phyloP scores from a whole-genome alignment of 2,888 invertebrate genomes.

The Acleris holmiana region DNA sequence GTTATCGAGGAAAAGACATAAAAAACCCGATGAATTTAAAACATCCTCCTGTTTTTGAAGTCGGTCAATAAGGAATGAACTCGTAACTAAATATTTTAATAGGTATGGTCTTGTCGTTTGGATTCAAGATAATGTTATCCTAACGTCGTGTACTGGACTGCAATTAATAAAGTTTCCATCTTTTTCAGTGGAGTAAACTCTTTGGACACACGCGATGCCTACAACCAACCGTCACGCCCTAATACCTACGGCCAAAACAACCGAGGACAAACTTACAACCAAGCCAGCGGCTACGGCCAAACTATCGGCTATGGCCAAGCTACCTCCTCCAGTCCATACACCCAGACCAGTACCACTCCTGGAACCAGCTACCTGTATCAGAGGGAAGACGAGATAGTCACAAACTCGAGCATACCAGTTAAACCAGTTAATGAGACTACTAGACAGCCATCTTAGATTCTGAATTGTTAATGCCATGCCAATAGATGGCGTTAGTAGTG shows the following conservation, averaged over 20 bases:
- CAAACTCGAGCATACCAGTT: conserved; percentile 54
- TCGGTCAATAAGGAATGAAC: too few relatives aligned
- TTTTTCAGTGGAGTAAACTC: conserved; percentile 58
- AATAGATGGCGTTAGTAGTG: too few relatives aligned
- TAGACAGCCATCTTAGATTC: conserved; percentile 56
- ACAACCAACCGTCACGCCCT: conserved; percentile 41
- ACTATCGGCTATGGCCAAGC: conserved; percentile 43
- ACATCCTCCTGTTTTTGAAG: too few relatives aligned
- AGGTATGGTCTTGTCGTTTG: too few relatives aligned
- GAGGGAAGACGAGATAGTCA: conserved; percentile 74
- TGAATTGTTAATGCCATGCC: background rate
- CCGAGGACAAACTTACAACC: conserved; percentile 32
- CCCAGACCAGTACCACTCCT: conserved; percentile 66
- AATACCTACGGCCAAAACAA: conserved; percentile 43
- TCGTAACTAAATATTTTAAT: too few relatives aligned
- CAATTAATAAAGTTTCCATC: background rate
- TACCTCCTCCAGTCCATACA: conserved; percentile 30
- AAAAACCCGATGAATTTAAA: too few relatives aligned
- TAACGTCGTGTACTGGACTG: too few relatives aligned
- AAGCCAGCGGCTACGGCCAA: conserved; percentile 37
- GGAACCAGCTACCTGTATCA: conserved; percentile 84
- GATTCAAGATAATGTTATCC: too few relatives aligned
- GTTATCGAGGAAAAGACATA: too few relatives aligned
- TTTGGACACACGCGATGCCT: conserved; percentile 49
- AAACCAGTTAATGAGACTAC: conserved; percentile 68